phyloP scores from a whole-genome alignment of 2,888 invertebrate genomes.

The Cheilosia vulpina region DNA sequence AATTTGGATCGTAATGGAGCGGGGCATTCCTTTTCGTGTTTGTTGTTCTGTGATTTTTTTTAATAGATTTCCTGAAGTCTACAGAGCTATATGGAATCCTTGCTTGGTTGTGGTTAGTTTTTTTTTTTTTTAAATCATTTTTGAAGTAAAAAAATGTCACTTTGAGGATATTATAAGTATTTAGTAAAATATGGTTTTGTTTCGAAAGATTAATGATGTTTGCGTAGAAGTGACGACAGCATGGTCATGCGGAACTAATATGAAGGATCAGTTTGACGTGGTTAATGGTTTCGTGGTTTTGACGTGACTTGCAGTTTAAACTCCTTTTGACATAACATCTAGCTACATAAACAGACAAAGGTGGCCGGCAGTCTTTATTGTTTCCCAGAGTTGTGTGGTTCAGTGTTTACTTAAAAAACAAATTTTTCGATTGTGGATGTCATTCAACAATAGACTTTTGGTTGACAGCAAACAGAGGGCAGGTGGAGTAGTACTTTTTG shows the following conservation, averaged over 20 bases:
- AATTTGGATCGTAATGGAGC: constrained; percentile 49
- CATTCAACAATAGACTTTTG: too few relatives aligned
- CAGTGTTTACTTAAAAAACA: too few relatives aligned
- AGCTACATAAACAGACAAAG: too few relatives aligned
- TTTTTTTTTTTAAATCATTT: constrained; percentile 4
- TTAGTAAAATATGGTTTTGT: constrained; percentile 14
- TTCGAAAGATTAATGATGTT: constrained; percentile 62
- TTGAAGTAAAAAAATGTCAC: constrained; percentile 3
- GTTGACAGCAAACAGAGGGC: too few relatives aligned
- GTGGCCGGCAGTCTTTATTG: too few relatives aligned
- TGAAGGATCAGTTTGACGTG: constrained; percentile 34
- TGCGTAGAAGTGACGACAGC: constrained; percentile 52
- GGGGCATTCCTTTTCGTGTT: constrained; percentile 19
- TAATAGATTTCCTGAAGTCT: background rate
- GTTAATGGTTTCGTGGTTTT: constrained; percentile 52
- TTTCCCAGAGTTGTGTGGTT: too few relatives aligned
- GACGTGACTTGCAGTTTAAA: constrained; percentile 43
- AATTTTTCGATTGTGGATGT: too few relatives aligned
- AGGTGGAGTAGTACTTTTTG: too few relatives aligned
- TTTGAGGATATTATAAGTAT: background rate
- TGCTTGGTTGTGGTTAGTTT: constrained; percentile 42
- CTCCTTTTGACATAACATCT: background rate
- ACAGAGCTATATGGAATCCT: background rate
- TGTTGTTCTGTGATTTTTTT: background rate
- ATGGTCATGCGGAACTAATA: constrained; percentile 56